Base-by-base conservation (phyloP, 2,888 invertebrate genomes). In the Zaprionus lineosus region DNA sequence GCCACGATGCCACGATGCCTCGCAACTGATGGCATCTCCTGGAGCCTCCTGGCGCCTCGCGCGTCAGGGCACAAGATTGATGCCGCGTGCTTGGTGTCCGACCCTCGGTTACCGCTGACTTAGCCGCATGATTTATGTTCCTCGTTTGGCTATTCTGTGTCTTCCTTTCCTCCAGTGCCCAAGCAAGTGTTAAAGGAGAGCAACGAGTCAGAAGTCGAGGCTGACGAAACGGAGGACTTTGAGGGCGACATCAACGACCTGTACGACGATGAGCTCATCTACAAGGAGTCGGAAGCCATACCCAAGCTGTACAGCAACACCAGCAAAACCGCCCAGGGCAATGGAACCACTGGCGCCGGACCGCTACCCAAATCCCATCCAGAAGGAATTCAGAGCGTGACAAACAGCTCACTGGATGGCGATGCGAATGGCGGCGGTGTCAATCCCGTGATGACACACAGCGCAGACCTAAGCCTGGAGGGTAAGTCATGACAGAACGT, bases 141-240 rank as follows among this genome's bases (percentile, higher is more conserved):
- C 57, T 60, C 73, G 50, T 68, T 72, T 72, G 50, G 48, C 16
- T 34, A 44, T 34, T 37, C 48, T 44, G 34, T 60, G 39, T 56
- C 41, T 64, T 67, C 67, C 62, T 62, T 36, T 48, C 47, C 19
- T 16, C n/a, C 24, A 97, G 96, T 96, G 67, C 96, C 96, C 16
- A 92, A 95, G 79, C 94, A 94, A 88, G 95, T 97, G 58, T 91
- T 97, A 69, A 94, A 95, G 89, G 95, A 96, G 89, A 93, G 94
- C 79, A 96, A 94, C 90, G 95, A 95, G 86, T 94, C 94, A 67
- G 93, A 93, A 44, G 92, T 94, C 52, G 95, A 95, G 90, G 92
- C 93, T 69, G 96, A 96, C 88, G 96, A 96, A 90, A 91, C 92
- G 77, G 91, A 92, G 78, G 92, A 90, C 63, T 89, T 89, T 36